A percentile compares a stretch with the other conserved stretches of the same genome.
Evolutionary conservation across 2,113 vertebrate species (phyloP).

Genomic region (Alethe diademata): DNA sequence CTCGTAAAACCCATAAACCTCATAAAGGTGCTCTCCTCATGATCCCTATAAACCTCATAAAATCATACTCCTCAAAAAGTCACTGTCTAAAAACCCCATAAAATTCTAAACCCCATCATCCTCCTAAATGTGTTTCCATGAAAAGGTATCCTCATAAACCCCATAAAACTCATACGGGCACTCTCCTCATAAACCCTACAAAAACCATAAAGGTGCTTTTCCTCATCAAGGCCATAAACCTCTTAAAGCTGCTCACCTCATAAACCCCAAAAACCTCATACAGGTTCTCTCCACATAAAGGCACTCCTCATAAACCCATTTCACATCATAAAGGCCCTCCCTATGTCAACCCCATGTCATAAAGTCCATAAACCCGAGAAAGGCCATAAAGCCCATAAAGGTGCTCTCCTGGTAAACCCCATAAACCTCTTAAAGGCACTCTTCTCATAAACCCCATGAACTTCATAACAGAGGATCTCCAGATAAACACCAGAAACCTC

Average conservation of each 20-base stretch:
- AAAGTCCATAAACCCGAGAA: neutral
- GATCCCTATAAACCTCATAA: neutral
- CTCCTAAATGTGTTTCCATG: neutral
- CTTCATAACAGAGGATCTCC: neutral
- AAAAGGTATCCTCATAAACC: neutral
- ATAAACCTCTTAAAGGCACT: neutral
- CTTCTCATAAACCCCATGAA: neutral
- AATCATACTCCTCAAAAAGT: neutral
- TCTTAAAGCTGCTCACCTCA: neutral
- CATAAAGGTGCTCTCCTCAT: neutral
- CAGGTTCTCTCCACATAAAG: neutral
- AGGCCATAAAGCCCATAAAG: neutral
- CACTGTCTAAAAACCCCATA: neutral
- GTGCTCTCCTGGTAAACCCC: neutral
- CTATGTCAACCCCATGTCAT: neutral
- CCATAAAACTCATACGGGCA: neutral
- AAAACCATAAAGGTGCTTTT: neutral
- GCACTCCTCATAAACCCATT: rapidly evolving
- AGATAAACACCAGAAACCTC: neutral
- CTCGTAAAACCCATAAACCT: neutral
- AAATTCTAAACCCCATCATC: neutral
- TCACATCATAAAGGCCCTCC: rapidly evolving
- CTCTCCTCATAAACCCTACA: neutral
- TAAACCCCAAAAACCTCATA: neutral
- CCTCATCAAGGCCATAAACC: neutral